Conservation (phyloP, 2,113 vertebrate species). For the Oplegnathus fasciatus region DNA sequence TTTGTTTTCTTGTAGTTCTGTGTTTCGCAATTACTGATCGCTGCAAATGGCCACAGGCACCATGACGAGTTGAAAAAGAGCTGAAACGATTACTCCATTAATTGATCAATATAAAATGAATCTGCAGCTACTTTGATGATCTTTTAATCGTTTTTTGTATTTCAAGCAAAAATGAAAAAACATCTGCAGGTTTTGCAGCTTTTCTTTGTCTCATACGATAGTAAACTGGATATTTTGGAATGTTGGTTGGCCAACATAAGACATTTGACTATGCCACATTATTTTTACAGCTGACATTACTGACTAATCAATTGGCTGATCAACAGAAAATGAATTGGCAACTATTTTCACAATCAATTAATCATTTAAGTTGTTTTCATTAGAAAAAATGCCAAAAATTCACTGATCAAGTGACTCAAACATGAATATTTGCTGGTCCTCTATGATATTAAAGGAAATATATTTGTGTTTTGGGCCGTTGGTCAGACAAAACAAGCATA, state of each 20-base stretch:
- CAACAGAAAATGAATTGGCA: not conserved
- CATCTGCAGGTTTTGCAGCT: not conserved
- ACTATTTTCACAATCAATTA: not conserved
- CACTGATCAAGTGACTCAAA: not conserved
- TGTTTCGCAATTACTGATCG: not conserved
- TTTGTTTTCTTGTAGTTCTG: conserved; percentile 28
- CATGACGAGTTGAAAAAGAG: not conserved
- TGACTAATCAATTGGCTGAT: not conserved
- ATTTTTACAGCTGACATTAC: not conserved
- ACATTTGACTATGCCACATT: not conserved
- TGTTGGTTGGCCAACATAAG: not conserved
- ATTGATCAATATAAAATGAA: not conserved
- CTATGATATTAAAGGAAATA: too few species aligned
- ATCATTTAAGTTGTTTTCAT: not conserved
- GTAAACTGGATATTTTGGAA: not conserved
- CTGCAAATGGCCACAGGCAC: not conserved
- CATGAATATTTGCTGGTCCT: not conserved
- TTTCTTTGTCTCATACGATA: not conserved
- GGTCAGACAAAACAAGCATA: conserved; percentile 1
- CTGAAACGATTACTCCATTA: not conserved
- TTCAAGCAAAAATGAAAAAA: not conserved
- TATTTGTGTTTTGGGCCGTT: not conserved
- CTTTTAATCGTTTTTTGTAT: not conserved
- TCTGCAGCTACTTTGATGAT: not conserved
- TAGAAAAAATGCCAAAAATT: not conserved